Evolutionary conservation across 2,888 invertebrate genomes (phyloP), one percentile per base, ranked within the genome.

Genomic region (Pseudococcus longispinus): DNA sequence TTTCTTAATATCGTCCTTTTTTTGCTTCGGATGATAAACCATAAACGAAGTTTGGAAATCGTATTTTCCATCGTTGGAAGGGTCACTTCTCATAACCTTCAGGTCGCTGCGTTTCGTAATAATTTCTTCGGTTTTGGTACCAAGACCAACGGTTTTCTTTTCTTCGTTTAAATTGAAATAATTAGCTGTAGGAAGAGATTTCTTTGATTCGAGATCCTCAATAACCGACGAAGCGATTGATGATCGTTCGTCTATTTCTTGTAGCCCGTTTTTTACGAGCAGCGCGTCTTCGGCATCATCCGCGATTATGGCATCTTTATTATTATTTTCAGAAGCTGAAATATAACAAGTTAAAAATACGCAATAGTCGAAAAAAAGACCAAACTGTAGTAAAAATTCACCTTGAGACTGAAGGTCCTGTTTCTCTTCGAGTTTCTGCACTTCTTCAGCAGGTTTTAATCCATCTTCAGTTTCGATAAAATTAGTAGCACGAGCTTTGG

Each of bases 391-490:
- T 0, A 44, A 46, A 51, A 13, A 83, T 51, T 83, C 8, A 26
- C 83, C 18, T 70, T 18, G 70, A 26, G 23, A 23, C 60, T 51
- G 51, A 3, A 15, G 26, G 2, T 26, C 26, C 5, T n/a, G 32
- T 32, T 77, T 29, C 15, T 44, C 29, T 51, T 83, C 51, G 1
- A 85, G 74, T 87, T 29, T 87, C 1, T 91, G 91, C 77, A 92
- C 88, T 18, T 92, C 91, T 0, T 92, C 92, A 80, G 91, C 91
- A 0, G 92, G 92, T 88, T 92, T 92, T 55, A 92, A 90, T 0
- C 92, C 90, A 82, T 92, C 92, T 85, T 88, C 84, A 1, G 87
- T 87, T 11, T 87, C 46, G 1, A 88, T 87, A 85, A 89, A 88
- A 51, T 89, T 88, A 5, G 89, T 88, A 29, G 88, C 88, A 32